Percentiles rank a stretch among this genome's conserved stretches.
These are phyloP conservation scores for Magallana gigas DNA, from an alignment of 1,140 invertebrate genomes.

Conservation along the genomic window DNA sequence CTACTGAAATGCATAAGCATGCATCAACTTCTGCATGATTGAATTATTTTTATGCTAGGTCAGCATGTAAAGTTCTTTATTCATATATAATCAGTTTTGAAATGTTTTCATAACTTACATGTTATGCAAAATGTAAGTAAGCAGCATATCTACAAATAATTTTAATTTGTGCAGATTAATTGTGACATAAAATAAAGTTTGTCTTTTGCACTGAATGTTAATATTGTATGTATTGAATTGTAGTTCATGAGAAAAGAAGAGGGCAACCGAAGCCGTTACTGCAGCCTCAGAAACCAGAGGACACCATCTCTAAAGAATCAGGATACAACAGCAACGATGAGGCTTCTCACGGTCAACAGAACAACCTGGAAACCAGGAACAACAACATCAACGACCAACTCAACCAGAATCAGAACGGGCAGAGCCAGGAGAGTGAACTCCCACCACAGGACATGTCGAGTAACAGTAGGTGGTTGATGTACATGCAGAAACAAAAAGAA, in stretches of 20 bases:
- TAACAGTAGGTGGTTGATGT: constrained; percentile 84
- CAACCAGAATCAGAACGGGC: constrained; percentile 46
- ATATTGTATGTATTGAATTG: not conserved
- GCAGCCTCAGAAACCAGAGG: constrained; percentile 23
- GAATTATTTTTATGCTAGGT: not conserved
- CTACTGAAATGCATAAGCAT: not conserved
- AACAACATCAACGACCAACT: constrained; percentile 64
- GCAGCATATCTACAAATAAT: too few species aligned
- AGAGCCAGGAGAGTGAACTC: not conserved
- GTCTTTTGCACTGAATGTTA: too few species aligned
- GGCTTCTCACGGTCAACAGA: constrained; percentile 77
- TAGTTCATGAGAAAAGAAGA: constrained; percentile 34
- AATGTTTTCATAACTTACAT: not conserved
- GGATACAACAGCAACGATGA: constrained; percentile 73
- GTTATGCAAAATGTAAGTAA: too few species aligned
- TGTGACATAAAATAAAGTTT: too few species aligned
- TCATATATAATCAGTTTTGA: not conserved
- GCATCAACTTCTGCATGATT: not conserved
- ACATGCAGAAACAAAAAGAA: constrained; percentile 67
- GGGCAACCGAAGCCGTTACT: not conserved
- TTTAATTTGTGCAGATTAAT: too few species aligned
- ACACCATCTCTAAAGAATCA: constrained; percentile 59
- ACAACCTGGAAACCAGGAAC: constrained; percentile 66
- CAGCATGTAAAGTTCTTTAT: not conserved
- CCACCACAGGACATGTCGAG: constrained; percentile 63